A percentile compares a stretch with the other conserved stretches of the same genome.
Evolutionary conservation across 2,888 invertebrate species (phyloP).

Genomic region (Acronicta alni): DNA sequence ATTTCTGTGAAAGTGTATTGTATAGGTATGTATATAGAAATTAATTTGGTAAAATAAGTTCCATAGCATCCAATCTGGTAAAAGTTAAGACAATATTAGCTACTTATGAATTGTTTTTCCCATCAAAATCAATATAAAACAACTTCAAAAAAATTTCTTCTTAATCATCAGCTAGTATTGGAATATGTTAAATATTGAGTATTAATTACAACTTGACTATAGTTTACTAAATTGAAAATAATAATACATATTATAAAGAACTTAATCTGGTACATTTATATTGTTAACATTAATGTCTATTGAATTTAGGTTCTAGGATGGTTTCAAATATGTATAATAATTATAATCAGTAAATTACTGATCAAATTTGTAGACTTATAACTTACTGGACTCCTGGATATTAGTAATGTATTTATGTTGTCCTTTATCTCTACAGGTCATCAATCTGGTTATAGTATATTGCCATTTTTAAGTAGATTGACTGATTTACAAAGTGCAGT

Average conservation of each 20-base stretch:
- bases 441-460: slow-evolving; percentile 47
- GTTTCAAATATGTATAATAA: slow-evolving; percentile 11
- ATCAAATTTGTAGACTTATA: slow-evolving; percentile 27
- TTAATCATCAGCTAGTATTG: slow-evolving; percentile 32
- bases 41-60: slow-evolving; percentile 18
- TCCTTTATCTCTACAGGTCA: slow-evolving; percentile 44
- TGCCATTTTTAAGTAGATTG: slow-evolving; percentile 34
- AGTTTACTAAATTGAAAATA: slow-evolving; percentile 17
- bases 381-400: slow-evolving; percentile 34
- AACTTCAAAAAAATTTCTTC: slow-evolving; percentile 23
- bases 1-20: too few species aligned
- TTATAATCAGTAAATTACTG: slow-evolving; percentile 21
- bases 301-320: slow-evolving; percentile 30
- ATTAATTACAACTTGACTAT: slow-evolving; percentile 38
- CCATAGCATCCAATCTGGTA: slow-evolving; percentile 2
- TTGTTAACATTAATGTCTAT: slow-evolving; percentile 33
- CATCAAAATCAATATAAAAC: slow-evolving; percentile 29
- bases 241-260: slow-evolving; percentile 19
- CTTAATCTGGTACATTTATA: slow-evolving; percentile 31
- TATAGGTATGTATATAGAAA: slow-evolving; percentile 30
- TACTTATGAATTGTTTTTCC: slow-evolving; percentile 23
- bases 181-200: slow-evolving; percentile 36
- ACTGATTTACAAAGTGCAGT: slow-evolving; percentile 63
- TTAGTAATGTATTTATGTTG: slow-evolving; percentile 29
- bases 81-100: slow-evolving; percentile 27